phyloP scores from a whole-genome alignment of 2,888 invertebrate genomes.

The Prenolepis imparis region DNA sequence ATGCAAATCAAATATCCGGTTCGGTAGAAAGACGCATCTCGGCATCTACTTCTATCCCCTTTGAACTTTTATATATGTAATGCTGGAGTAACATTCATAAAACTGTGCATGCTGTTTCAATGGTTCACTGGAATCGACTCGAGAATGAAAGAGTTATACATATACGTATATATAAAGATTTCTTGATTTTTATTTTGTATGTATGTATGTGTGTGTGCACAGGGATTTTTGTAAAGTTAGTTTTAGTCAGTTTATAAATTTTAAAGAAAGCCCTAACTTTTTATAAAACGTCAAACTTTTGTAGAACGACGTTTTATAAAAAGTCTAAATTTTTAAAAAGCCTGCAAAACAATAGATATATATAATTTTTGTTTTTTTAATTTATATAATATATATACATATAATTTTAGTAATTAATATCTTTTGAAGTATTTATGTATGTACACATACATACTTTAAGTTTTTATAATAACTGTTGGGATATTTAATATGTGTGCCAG shows the following conservation, averaged over 20 bases:
- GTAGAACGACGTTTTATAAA: not conserved
- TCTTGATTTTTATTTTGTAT: not conserved
- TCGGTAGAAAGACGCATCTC: not conserved
- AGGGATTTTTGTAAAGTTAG: not conserved
- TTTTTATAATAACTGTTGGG: not conserved
- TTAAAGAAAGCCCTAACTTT: not conserved
- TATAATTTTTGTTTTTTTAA: no score
- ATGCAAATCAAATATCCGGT: slow-evolving; percentile 20
- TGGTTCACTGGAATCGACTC: not conserved
- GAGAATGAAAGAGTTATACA: no score
- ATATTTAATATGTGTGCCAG: not conserved
- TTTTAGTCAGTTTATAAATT: not conserved
- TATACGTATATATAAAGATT: not conserved
- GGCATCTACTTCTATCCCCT: not conserved
- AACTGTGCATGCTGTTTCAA: not conserved
- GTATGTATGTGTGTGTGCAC: not conserved
- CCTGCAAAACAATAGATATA: not conserved
- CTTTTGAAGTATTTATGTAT: not conserved
- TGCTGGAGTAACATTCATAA: not conserved
- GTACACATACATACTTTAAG: no score
- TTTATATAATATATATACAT: no score
- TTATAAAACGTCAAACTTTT: not conserved
- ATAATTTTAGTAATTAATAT: not conserved
- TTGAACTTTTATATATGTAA: slow-evolving; percentile 5
- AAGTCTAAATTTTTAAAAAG: not conserved